These are phyloP conservation scores for Toxotes lorentzi DNA, from an alignment of 2,797 vertebrate species.

Conservation along the genomic window DNA sequence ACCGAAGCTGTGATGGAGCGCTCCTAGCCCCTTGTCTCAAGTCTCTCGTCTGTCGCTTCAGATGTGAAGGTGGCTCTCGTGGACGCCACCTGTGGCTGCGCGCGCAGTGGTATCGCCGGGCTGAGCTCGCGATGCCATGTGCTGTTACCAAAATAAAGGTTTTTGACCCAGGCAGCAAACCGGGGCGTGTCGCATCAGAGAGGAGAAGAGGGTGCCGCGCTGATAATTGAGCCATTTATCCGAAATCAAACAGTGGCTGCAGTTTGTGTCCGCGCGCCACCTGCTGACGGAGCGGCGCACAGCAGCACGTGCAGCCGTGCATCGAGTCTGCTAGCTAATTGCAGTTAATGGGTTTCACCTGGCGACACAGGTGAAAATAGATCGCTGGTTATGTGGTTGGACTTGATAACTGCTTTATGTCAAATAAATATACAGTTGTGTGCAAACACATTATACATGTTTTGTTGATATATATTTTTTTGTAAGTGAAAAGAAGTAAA, in stretches of 20 bases:
- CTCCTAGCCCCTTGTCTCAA: not conserved
- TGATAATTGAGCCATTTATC: constrained; percentile 71
- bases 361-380: not conserved
- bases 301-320: not conserved
- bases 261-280: constrained; percentile 63
- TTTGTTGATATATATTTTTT: not conserved
- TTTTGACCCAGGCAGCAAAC: constrained; percentile 49
- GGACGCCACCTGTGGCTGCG: constrained; percentile 66
- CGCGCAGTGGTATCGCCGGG: constrained; percentile 39
- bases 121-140: constrained; percentile 76
- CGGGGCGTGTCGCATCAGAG: constrained; percentile 69
- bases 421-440: not conserved
- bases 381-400: not conserved
- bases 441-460: not conserved
- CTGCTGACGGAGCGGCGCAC: constrained; percentile 54
- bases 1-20: not conserved
- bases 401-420: not conserved
- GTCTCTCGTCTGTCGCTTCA: not conserved
- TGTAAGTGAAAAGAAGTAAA: not conserved
- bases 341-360: not conserved
- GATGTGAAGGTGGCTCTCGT: constrained; percentile 24
- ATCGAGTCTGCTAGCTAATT: not conserved
- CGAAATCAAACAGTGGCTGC: not conserved
- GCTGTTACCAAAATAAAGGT: constrained; percentile 83
- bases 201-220: constrained; percentile 20